Evolutionary conservation across 2,113 vertebrate genomes (phyloP).

Genomic region (Alectura lathami): DNA sequence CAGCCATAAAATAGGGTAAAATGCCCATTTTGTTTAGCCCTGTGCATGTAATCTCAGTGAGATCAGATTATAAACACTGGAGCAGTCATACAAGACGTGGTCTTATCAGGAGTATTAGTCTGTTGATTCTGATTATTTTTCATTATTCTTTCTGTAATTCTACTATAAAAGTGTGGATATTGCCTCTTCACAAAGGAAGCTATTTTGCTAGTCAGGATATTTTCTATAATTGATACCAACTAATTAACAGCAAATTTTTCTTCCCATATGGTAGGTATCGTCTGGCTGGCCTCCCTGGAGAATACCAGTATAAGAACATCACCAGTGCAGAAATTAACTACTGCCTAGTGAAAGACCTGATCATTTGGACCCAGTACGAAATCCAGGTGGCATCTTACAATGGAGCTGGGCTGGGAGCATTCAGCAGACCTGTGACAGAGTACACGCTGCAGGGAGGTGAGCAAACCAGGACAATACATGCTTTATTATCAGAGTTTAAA

Average conservation of each 20-base stretch:
- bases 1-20: constrained; percentile 14
- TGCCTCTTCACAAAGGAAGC: background rate
- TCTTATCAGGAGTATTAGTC: constrained; percentile 23
- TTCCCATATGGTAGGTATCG: constrained; percentile 83
- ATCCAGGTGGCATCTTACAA: constrained; percentile 98
- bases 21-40: background rate
- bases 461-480: background rate
- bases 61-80: background rate
- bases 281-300: constrained; percentile 91
- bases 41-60: background rate
- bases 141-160: background rate
- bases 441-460: constrained; percentile 97
- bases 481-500: background rate
- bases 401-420: constrained; percentile 88
- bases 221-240: background rate
- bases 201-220: background rate
- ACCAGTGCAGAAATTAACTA: constrained; percentile 95
- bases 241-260: background rate
- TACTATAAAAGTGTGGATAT: background rate
- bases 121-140: background rate
- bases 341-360: constrained; percentile 92
- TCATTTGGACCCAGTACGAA: constrained; percentile 98
- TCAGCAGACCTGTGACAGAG: constrained; percentile 89
- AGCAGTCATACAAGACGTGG: background rate
- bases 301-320: constrained; percentile 94